Evolutionary conservation across 2,888 invertebrate genomes (phyloP), one percentile per base, ranked within the genome.

Genomic region (Archaeoteleia sp.): DNA sequence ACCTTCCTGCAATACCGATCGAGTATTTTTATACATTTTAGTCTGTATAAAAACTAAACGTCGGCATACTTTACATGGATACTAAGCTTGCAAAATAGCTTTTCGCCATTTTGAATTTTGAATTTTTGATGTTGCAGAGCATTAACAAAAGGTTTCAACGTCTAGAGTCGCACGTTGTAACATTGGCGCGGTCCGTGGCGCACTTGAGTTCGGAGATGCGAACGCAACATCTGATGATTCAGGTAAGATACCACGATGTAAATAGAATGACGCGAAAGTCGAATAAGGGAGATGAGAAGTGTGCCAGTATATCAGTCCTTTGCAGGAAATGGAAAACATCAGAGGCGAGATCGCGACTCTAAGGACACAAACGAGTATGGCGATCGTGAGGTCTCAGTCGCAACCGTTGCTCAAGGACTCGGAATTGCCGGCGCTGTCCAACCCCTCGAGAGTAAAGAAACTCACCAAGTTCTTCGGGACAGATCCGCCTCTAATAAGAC

Each of bases 401-500:
- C 89, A 90, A 75, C 89, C 91, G 9, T 85, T 92, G 78, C 83
- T 82, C 78, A 85, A 79, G 72, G 84, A 82, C 70, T 87, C 87
- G 65, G 92, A 91, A 79, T 87, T 91, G 37, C 91, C 90, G 74
- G 91, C 91, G 48, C 89, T 95, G 78, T 93, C 95, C 73, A 95
- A 95, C 86, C 95, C 95, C 0, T 92, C 92, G 70, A 88, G 95
- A 66, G 95, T 96, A 12, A 94, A 94, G 84, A 92, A 96, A 77
- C 88, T 96, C 71, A 95, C 95, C 60, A 94, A 95, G 89, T 96
- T 96, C 88, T 96, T 96, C 87, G 96, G 96, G 15, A 94, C 95
- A 84, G 96, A 96, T 85, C 96, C 96, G 20, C 96, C 96, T 6
- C 89, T 96, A 72, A 91, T 96, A 86, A 89, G 95, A 84, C 88